Conservation (phyloP, 2,113 vertebrate genomes). For the Tapirus terrestris region DNA sequence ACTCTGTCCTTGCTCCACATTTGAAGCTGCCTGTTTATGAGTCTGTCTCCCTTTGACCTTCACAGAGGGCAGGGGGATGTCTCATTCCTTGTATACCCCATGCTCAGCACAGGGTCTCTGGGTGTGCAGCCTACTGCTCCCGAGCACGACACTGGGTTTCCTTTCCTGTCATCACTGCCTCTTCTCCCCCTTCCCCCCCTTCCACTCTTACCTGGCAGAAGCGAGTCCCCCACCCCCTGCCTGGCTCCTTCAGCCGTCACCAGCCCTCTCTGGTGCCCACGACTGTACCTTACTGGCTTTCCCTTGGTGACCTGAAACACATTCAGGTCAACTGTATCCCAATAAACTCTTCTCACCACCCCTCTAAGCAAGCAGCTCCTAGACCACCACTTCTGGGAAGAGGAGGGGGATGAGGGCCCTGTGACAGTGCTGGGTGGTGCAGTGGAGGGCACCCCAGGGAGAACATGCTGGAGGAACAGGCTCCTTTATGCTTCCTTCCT, state of each 20-base stretch:
- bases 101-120: background rate
- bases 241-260: background rate
- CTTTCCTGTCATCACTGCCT: background rate
- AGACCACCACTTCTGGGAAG: too few relatives aligned
- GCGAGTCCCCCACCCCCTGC: background rate
- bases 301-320: background rate
- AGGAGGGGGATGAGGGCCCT: too few relatives aligned
- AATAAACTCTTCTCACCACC: background rate
- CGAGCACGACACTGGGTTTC: rapidly evolving
- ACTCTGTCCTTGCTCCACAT: background rate
- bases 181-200: background rate
- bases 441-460: background rate
- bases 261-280: background rate
- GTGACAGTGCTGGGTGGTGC: background rate
- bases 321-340: too few relatives aligned
- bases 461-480: too few relatives aligned
- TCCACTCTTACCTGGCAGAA: background rate
- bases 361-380: background rate
- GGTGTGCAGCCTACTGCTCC: background rate
- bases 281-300: background rate
- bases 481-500: background rate
- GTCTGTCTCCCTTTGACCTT: background rate
- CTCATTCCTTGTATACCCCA: background rate
- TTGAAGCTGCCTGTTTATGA: background rate
- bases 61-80: background rate